phyloP scores from a whole-genome alignment of 1,140 invertebrate genomes.

The Cydia fagiglandana region DNA sequence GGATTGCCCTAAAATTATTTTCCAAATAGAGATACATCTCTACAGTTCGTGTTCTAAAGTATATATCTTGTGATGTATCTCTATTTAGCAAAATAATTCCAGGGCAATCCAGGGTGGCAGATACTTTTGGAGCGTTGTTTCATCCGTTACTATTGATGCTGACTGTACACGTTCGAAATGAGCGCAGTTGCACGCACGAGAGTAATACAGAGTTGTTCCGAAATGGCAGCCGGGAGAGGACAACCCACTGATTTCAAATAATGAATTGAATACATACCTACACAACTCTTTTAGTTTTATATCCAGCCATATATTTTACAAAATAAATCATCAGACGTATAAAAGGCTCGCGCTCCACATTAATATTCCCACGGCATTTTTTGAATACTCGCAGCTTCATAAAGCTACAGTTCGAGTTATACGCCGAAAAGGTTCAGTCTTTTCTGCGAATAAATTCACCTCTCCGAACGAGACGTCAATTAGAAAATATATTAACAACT shows the following conservation, averaged over 20 bases:
- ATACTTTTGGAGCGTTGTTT: no score
- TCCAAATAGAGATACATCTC: no score
- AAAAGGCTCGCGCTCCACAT: background rate
- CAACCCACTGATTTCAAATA: background rate
- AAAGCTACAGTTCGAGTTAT: slow-evolving; percentile 2
- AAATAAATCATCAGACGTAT: slow-evolving; percentile 2
- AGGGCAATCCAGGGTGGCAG: no score
- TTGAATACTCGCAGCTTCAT: slow-evolving; percentile 7
- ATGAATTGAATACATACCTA: slow-evolving; percentile 10
- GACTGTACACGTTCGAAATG: slow-evolving; percentile 23
- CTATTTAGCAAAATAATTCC: no score
- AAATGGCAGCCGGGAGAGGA: background rate
- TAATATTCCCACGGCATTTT: background rate
- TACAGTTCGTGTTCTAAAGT: no score
- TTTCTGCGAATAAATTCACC: background rate
- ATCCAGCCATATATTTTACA: background rate
- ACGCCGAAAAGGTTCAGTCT: no score
- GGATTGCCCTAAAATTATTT: no score
- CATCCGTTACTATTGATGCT: no score
- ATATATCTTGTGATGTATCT: no score
- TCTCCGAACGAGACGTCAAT: background rate
- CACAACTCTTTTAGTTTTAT: slow-evolving; percentile 6
- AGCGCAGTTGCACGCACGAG: slow-evolving; percentile 40
- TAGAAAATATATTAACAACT: background rate
- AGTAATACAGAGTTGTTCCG: slow-evolving; percentile 21